Percentiles rank a stretch among this genome's conserved stretches.
Evolutionary conservation across 1,140 invertebrate species (phyloP).

Genomic region (Drosophila punjabiensis): DNA sequence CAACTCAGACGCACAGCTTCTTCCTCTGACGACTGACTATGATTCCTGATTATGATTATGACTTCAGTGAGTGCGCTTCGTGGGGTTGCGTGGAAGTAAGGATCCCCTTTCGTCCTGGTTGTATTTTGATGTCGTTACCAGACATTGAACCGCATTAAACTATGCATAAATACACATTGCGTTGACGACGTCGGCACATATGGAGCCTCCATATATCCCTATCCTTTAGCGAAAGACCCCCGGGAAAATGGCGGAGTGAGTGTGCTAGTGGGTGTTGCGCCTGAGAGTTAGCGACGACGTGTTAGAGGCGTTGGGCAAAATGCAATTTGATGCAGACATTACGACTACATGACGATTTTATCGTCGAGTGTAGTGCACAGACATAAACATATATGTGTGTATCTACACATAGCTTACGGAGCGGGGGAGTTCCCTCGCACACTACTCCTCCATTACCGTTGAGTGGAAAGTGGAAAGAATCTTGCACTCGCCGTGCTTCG

Average conservation of each 20-base stretch:
- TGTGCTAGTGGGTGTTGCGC: background rate
- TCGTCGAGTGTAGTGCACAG: constrained; percentile 77
- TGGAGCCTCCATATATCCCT: constrained; percentile 42
- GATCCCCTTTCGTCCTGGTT: constrained; percentile 48
- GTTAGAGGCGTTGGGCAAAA: constrained; percentile 58
- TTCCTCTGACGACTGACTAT: constrained; percentile 56
- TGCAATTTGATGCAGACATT: constrained; percentile 83
- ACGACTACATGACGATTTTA: constrained; percentile 83
- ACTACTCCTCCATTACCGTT: constrained; percentile 32
- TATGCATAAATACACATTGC: constrained; percentile 83
- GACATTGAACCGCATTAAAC: constrained; percentile 83
- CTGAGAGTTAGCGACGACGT: constrained; percentile 36
- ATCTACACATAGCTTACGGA: constrained; percentile 71
- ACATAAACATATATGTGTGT: constrained; percentile 64
- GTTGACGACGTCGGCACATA: constrained; percentile 67
- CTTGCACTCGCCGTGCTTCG: constrained; percentile 71
- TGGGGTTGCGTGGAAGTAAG: constrained; percentile 1
- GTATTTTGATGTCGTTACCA: constrained; percentile 81
- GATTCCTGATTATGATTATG: constrained; percentile 78
- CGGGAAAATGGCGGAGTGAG: background rate
- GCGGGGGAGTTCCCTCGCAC: background rate
- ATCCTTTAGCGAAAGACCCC: constrained; percentile 16
- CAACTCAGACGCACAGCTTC: constrained; percentile 38
- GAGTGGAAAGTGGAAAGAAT: constrained; percentile 51
- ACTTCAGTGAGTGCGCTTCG: constrained; percentile 49